These are phyloP conservation scores for Ptilodon capucinus DNA, from an alignment of 2,888 invertebrate species.

Conservation along the genomic window DNA sequence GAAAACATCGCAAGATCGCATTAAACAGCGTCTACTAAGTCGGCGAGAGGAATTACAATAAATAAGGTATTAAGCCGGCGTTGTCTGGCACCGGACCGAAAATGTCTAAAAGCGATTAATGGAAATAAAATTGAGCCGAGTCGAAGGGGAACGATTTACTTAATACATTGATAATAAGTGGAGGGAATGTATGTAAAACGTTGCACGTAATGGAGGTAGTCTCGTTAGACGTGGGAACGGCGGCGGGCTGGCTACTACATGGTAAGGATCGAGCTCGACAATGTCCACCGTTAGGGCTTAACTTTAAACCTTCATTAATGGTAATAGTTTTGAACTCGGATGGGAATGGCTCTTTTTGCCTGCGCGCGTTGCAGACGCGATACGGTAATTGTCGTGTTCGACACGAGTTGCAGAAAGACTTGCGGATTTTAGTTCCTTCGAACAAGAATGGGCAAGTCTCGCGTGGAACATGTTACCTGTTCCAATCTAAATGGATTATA, in stretches of 20 bases:
- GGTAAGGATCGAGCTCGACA: conserved; percentile 66
- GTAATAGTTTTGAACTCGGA: conserved; percentile 68
- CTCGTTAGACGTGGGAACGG: conserved; percentile 81
- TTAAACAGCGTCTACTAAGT: conserved; percentile 74
- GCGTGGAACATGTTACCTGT: conserved; percentile 1
- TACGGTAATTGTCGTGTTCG: conserved; percentile 60
- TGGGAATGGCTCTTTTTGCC: conserved; percentile 72
- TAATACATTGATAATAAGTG: conserved; percentile 79
- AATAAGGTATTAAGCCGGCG: conserved; percentile 71
- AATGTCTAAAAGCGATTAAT: conserved; percentile 75
- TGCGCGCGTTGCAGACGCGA: conserved; percentile 40
- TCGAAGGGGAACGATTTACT: conserved; percentile 70
- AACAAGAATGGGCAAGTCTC: conserved; percentile 18
- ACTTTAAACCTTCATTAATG: conserved; percentile 73
- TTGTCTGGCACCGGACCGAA: conserved; percentile 63
- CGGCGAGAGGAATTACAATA: conserved; percentile 69
- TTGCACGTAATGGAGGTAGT: conserved; percentile 73
- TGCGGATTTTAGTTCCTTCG: conserved; percentile 9
- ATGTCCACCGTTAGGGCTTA: conserved; percentile 75
- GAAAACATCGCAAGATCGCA: conserved; percentile 72
- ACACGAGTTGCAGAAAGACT: conserved; percentile 37
- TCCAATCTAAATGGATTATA: neutral
- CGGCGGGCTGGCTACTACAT: conserved; percentile 53
- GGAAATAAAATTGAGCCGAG: conserved; percentile 73
- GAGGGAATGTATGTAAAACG: conserved; percentile 75